phyloP scores from a whole-genome alignment of 2,113 vertebrate genomes.

The Anguilla rostrata region DNA sequence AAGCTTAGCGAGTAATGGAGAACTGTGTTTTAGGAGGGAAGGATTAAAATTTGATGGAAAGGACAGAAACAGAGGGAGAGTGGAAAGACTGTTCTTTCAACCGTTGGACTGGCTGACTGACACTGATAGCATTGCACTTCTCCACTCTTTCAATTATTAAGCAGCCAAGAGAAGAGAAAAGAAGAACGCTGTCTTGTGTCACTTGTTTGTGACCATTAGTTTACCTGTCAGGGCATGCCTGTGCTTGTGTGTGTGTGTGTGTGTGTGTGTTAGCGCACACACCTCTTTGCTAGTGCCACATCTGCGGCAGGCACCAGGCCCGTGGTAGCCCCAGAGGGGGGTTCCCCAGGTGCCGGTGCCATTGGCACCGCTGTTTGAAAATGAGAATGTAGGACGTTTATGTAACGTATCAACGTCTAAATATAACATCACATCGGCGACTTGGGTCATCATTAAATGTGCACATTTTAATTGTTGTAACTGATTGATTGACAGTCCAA shows the following conservation, averaged over 20 bases:
- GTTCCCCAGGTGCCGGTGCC: background rate
- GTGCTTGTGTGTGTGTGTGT: background rate
- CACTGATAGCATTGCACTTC: conserved; percentile 26
- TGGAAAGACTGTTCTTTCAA: conserved; percentile 25
- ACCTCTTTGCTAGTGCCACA: background rate
- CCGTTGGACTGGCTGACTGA: conserved; percentile 18
- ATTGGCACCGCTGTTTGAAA: background rate
- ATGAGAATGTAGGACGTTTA: background rate
- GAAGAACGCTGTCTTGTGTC: background rate
- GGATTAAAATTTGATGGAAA: conserved; percentile 28
- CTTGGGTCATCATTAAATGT: background rate
- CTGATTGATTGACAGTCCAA: conserved; percentile 64
- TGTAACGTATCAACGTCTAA: background rate
- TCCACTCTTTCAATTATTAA: conserved; percentile 26
- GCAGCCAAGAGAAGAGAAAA: background rate
- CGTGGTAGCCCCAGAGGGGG: background rate
- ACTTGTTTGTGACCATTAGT: background rate
- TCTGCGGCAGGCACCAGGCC: background rate
- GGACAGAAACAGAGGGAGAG: conserved; percentile 6
- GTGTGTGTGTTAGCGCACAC: background rate
- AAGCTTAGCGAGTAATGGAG: conserved; percentile 25
- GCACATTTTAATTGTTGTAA: conserved; percentile 58
- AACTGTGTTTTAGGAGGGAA: conserved; percentile 17
- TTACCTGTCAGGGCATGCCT: conserved; percentile 5
- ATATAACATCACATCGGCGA: background rate